Base-by-base conservation (phyloP, 2,888 invertebrate species). In the Anodontia alba region DNA sequence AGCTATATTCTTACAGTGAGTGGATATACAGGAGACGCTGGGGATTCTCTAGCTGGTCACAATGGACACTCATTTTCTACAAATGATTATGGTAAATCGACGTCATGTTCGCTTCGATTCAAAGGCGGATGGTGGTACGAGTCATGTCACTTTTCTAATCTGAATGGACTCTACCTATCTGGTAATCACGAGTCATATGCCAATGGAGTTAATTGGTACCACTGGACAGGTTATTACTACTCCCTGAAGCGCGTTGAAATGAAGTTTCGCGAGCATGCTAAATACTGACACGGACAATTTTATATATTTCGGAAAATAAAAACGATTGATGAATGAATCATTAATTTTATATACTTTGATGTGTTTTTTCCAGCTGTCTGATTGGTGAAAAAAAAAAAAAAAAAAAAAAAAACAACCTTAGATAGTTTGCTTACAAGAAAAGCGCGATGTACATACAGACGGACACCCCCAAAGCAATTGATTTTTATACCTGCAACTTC, bases 11-110 rank as follows among this genome's bases (percentile, higher is more conserved):
- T 98, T 57, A 95, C 96, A 42, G 96, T 98, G 0, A 95, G 95
- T 38, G 97, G 96, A 0, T 98, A 97, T 93, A 95, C 95, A 20
- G 92, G 98, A 0, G 98, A 98, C 89, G 97, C 98, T 0, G 98
- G 97, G 73, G 98, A 98, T 92, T 97, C 98, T 0, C 95, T 98
- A 82, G 74, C 75, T 23, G 98, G 98, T 97, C 98, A 98, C 93
- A 97, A 98, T 94, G 96, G 96, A 71, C 98, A 98, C 98, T 96
- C 97, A 88, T 98, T 98, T 94, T 98, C 98, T 70, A 97, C 98
- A 0, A 96, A 97, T 77, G 98, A 98, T 94, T 96, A 96, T 51
- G 98, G 98, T 94, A 96, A 38, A 12, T 5, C 17, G 3, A 20
- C 8, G 17, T 49, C 49, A 49, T 49, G 49, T 49, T 7, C 49